phyloP scores from a whole-genome alignment of 1,140 invertebrate genomes.

The Bathynomus jamesi region DNA sequence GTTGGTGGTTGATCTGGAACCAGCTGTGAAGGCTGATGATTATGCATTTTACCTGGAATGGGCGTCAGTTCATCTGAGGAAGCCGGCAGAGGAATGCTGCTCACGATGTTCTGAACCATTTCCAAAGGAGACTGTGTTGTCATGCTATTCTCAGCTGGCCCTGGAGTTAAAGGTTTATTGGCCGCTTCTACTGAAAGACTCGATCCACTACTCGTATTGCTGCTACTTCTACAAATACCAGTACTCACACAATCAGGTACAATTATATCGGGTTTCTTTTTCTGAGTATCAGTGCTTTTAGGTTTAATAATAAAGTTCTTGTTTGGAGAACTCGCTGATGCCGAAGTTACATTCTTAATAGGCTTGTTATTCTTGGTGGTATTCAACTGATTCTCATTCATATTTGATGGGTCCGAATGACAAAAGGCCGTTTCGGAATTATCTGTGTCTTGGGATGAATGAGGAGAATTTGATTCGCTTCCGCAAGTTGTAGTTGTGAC shows the following conservation, averaged over 20 bases:
- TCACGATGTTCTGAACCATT: constrained; percentile 71
- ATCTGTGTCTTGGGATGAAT: constrained; percentile 11
- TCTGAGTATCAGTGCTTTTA: constrained; percentile 8
- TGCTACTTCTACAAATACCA: constrained; percentile 8
- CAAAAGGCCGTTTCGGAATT: not conserved
- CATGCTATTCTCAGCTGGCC: constrained; percentile 26
- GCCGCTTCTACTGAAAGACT: constrained; percentile 13
- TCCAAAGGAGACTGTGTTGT: constrained; percentile 61
- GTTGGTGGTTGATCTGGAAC: not conserved
- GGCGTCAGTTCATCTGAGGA: constrained; percentile 3
- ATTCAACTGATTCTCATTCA: constrained; percentile 10
- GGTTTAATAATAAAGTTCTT: constrained; percentile 13
- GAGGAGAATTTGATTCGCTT: constrained; percentile 18
- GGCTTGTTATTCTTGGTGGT: not conserved
- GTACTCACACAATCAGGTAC: no score
- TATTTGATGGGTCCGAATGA: constrained; percentile 11
- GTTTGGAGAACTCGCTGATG: constrained; percentile 6
- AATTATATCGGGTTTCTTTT: no score
- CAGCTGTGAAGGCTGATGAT: not conserved
- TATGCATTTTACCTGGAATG: not conserved
- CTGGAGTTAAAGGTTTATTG: constrained; percentile 33
- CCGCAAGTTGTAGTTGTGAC: constrained; percentile 20
- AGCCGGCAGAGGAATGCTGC: constrained; percentile 58
- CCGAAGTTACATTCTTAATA: not conserved
- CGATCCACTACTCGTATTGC: constrained; percentile 14